Percentiles rank a stretch among this genome's conserved stretches.
phyloP scores from a whole-genome alignment of 2,888 invertebrate genomes.

The Aporophyla nigra region DNA sequence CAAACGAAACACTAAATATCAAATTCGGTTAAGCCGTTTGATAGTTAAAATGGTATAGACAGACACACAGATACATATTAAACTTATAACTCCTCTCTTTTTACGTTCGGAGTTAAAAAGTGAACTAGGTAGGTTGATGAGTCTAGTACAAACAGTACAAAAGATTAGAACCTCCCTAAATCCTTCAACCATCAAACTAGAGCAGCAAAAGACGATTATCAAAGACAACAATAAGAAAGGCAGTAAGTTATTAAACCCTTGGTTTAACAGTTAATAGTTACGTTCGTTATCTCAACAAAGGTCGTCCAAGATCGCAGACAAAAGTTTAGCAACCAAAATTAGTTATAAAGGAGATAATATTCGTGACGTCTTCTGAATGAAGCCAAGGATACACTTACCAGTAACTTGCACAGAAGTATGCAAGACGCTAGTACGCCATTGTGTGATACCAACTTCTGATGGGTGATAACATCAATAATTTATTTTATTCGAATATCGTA shows the following conservation, averaged over 20 bases:
- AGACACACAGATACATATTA: too few relatives aligned
- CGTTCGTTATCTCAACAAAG: conserved; percentile 62
- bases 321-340: conserved; percentile 73
- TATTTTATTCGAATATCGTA: too few relatives aligned
- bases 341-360: conserved; percentile 74
- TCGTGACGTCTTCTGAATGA: conserved; percentile 47
- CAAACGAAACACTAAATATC: too few relatives aligned
- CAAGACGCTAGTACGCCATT: background rate
- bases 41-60: too few relatives aligned
- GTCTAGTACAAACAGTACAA: background rate
- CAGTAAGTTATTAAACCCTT: conserved; percentile 54
- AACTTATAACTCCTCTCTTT: too few relatives aligned
- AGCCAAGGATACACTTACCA: background rate
- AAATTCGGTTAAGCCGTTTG: too few relatives aligned
- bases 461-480: too few relatives aligned
- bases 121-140: background rate
- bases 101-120: background rate
- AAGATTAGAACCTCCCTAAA: background rate
- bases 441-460: background rate
- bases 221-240: conserved; percentile 51
- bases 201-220: conserved; percentile 45
- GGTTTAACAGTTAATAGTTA: conserved; percentile 57
- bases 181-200: conserved; percentile 9
- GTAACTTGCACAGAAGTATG: background rate
- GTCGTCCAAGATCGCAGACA: conserved; percentile 64